phyloP scores from a whole-genome alignment of 1,140 invertebrate species.

The Charaxes varanes region DNA sequence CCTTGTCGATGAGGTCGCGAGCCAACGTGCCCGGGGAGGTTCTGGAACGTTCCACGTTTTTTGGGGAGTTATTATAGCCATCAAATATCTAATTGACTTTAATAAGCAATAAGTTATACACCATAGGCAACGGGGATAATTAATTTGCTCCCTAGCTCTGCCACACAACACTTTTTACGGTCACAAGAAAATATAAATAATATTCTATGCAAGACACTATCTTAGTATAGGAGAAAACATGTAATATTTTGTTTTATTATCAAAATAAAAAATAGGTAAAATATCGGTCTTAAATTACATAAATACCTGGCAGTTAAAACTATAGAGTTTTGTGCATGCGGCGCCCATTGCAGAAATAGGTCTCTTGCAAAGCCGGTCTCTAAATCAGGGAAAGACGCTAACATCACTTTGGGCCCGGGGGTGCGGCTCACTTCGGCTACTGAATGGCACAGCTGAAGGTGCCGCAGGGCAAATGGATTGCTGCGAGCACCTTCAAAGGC shows the following conservation, averaged over 20 bases:
- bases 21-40: constrained; percentile 89
- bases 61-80: too few relatives aligned
- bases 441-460: constrained; percentile 95
- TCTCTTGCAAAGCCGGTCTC: constrained; percentile 97
- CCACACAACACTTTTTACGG: too few relatives aligned
- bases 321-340: constrained; percentile 94
- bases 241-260: constrained; percentile 1
- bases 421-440: constrained; percentile 91
- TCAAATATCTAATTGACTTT: too few relatives aligned
- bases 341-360: constrained; percentile 95
- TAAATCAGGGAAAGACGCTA: constrained; percentile 96
- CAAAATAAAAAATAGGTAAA: constrained; percentile 3
- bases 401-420: constrained; percentile 96
- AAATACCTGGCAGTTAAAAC: constrained; percentile 89
- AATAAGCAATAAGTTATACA: too few relatives aligned
- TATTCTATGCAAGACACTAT: too few relatives aligned
- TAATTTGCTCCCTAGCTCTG: too few relatives aligned
- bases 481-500: constrained; percentile 96
- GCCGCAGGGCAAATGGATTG: constrained; percentile 96
- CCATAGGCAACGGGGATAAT: too few relatives aligned
- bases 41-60: too few relatives aligned
- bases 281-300: too few relatives aligned
- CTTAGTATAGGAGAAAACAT: too few relatives aligned
- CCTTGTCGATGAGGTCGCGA: constrained; percentile 90
- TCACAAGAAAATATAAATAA: too few relatives aligned